These are phyloP conservation scores for Xiphophorus maculatus DNA, from an alignment of 2,113 vertebrate species.

Conservation along the genomic window DNA sequence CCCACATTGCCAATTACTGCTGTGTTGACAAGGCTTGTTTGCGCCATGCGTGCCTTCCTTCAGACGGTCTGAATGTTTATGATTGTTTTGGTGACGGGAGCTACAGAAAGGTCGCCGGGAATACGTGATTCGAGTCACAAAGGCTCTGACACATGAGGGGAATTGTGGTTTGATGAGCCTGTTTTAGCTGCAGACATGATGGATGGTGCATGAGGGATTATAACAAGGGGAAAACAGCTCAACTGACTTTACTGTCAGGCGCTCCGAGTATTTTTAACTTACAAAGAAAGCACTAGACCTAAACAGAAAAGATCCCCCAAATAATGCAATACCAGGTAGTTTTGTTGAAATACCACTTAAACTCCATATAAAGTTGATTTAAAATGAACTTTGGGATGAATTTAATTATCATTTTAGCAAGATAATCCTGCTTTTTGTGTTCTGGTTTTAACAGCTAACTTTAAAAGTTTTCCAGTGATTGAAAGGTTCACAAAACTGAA, in stretches of 20 bases:
- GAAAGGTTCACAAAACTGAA: background rate
- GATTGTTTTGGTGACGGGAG: constrained; percentile 68
- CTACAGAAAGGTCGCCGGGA: constrained; percentile 54
- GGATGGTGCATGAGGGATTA: constrained; percentile 54
- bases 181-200: constrained; percentile 49
- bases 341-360: background rate
- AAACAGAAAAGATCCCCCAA: background rate
- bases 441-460: background rate
- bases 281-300: constrained; percentile 1
- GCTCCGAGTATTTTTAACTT: constrained; percentile 39
- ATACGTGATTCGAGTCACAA: constrained; percentile 53
- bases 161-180: constrained; percentile 30
- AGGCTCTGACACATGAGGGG: constrained; percentile 28
- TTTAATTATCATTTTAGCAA: background rate
- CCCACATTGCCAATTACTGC: constrained; percentile 52
- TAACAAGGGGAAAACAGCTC: constrained; percentile 56
- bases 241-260: constrained; percentile 43
- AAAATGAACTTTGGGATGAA: no score
- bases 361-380: no score
- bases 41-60: constrained; percentile 21
- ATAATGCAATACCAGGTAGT: background rate
- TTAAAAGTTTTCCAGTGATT: background rate
- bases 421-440: background rate
- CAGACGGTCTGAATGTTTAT: constrained; percentile 53
- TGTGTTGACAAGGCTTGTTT: constrained; percentile 29